phyloP scores from a whole-genome alignment of 2,888 invertebrate species.

The Troides helena region DNA sequence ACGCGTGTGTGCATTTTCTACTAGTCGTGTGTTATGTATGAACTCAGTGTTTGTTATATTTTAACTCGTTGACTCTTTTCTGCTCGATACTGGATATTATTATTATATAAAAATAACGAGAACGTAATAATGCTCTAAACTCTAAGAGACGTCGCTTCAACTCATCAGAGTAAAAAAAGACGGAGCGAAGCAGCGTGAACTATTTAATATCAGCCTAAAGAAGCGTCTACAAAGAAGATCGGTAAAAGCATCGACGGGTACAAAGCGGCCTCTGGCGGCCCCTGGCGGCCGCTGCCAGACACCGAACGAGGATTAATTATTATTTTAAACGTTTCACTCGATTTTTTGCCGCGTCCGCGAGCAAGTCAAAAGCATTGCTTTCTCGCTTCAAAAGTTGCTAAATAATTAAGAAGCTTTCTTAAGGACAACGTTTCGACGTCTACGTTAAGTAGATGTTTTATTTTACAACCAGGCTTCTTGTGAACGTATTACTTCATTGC shows the following conservation, averaged over 20 bases:
- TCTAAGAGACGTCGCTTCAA: conserved; percentile 45
- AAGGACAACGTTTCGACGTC: conserved; percentile 67
- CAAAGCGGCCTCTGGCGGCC: conserved; percentile 55
- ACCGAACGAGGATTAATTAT: conserved; percentile 75
- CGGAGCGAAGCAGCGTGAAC: conserved; percentile 65
- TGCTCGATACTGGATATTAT: background rate
- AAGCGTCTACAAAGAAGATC: conserved; percentile 61
- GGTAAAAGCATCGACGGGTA: conserved; percentile 61
- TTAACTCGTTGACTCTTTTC: no score
- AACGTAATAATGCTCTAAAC: conserved; percentile 22
- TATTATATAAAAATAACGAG: background rate
- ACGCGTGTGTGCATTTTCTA: no score
- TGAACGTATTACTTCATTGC: conserved; percentile 18
- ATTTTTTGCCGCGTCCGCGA: conserved; percentile 68
- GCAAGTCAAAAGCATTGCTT: conserved; percentile 77
- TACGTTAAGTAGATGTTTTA: conserved; percentile 50
- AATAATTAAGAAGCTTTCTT: conserved; percentile 75
- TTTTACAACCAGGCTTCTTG: conserved; percentile 19
- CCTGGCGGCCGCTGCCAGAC: conserved; percentile 42
- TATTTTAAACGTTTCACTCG: conserved; percentile 74
- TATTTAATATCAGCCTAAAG: conserved; percentile 74
- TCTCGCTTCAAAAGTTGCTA: conserved; percentile 74
- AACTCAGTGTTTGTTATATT: no score
- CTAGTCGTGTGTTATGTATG: no score
- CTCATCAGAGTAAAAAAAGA: conserved; percentile 52